A percentile compares a stretch with the other conserved stretches of the same genome.
phyloP scores from a whole-genome alignment of 2,113 vertebrate species.

The Hemiprocne comata region DNA sequence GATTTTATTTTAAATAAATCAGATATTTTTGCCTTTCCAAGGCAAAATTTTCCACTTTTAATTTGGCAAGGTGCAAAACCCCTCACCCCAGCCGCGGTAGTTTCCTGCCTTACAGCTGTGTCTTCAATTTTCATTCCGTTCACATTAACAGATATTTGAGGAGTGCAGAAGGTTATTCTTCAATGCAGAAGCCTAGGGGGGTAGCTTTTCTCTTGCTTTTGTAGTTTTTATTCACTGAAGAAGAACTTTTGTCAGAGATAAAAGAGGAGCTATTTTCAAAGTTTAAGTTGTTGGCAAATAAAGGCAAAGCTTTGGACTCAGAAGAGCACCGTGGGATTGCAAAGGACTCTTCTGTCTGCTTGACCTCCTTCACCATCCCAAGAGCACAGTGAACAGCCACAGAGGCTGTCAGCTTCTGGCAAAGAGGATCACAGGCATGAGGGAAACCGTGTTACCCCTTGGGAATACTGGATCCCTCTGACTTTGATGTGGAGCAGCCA shows the following conservation, averaged over 20 bases:
- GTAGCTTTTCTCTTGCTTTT: conserved; percentile 15
- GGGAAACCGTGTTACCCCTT: rapidly evolving
- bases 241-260: not conserved
- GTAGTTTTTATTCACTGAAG: not conserved
- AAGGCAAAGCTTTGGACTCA: rapidly evolving
- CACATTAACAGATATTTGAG: not conserved
- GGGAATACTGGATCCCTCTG: not conserved
- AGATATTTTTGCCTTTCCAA: not conserved
- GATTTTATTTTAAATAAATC: not conserved
- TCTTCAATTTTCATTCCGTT: not conserved
- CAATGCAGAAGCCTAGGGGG: not conserved
- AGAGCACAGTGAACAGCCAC: not conserved
- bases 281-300: not conserved
- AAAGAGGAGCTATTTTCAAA: conserved; percentile 13
- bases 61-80: not conserved
- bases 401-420: not conserved
- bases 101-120: not conserved
- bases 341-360: not conserved
- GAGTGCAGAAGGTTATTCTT: not conserved
- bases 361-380: not conserved
- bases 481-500: not conserved
- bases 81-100: not conserved
- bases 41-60: no score
- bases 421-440: not conserved
- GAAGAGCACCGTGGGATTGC: rapidly evolving